Base-by-base conservation (phyloP, 1,140 invertebrate genomes). In the Ceratina australensis region DNA sequence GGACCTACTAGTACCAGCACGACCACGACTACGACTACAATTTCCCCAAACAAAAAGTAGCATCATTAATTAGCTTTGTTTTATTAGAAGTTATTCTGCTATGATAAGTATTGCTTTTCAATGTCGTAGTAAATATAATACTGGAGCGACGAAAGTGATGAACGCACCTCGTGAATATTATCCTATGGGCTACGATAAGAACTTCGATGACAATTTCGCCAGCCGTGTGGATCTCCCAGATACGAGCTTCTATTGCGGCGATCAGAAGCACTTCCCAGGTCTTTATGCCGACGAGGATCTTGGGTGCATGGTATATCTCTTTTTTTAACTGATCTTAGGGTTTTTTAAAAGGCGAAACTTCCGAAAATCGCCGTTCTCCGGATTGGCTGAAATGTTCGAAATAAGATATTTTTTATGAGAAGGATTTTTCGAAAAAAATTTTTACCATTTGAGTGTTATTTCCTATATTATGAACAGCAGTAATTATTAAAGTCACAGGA, bases 181-280 rank as follows among this genome's bases (percentile, higher is more conserved):
- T 88, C 96, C 97, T 0, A 95, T 96, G 10, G 95, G 95, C 12
- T 97, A 97, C 81, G 96, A 97, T 84, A 97, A 97, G 90, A 96
- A 97, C 85, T 97, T 96, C 82, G 96, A 97, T 80, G 96, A 97
- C 79, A 96, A 97, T 85, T 97, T 97, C 87, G 95, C 95, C 28
- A 96, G 96, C 13, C 95, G 96, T 81, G 96, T 97, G 0, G 96
- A 97, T 83, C 90, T 97, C 8, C 96, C 96, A 0, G 95, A 96
- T n/a, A 98, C 97, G 0, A 95, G 93, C 60, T 98, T 98, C 90
- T 95, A 96, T 68, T 98, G 97, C 87, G 96, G 96, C 1, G 96
- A 97, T 83, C 96, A 97, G 82, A 97, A 97, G 87, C 96, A 97
- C 89, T 97, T 97, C 84, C 96, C 97, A 8, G 97, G 97, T 66